Evolutionary conservation across 2,888 invertebrate genomes (phyloP), one percentile per base, ranked within the genome.

Genomic region (Scrobipalpa atriplicella): DNA sequence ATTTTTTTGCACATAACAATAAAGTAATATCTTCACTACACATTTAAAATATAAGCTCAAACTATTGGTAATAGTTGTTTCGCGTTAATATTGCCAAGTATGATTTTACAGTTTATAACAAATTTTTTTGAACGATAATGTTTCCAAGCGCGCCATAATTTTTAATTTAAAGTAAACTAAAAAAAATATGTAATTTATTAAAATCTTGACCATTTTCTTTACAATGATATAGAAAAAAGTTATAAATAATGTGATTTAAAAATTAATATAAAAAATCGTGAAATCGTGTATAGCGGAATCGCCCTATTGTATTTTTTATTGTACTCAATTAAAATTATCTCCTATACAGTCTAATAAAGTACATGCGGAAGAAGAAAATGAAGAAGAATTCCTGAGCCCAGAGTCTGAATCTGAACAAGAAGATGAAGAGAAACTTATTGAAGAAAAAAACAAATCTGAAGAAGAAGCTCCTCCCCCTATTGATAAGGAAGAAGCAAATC

Each of bases 331-430:
- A 19, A 6, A 10, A 60, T 43, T 51, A 21, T 64, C 69, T 36
- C 56, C 0, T 67, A 76, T 81, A 64, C 73, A 86, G 76, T 69
- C 75, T 54, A 78, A 72, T 58, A 85, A 85, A 73, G 75, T 76
- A 63, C 82, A 86, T 70, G 81, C 84, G 69, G 86, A 88, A 66
- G 93, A 93, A 64, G 93, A 87, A 73, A 92, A 90, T 62, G 89
- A 92, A 70, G 93, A 92, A 70, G 94, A 92, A 78, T 92, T 92
- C 73, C 76, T 92, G 69, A 92, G 91, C 73, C 92, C 91, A 66
- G 90, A 91, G 76, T 92, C 91, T 69, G 90, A 91, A 79, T 85
- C 87, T 68, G 85, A 90, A 67, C 82, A 86, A 75, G 89, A 89
- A 73, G 85, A 85, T 70, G 83, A 84, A 72, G 79, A 63, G 29